Percentiles rank a stretch among this genome's conserved stretches.
Conservation (phyloP, 1,140 invertebrate species). For the Scylla paramamosain region DNA sequence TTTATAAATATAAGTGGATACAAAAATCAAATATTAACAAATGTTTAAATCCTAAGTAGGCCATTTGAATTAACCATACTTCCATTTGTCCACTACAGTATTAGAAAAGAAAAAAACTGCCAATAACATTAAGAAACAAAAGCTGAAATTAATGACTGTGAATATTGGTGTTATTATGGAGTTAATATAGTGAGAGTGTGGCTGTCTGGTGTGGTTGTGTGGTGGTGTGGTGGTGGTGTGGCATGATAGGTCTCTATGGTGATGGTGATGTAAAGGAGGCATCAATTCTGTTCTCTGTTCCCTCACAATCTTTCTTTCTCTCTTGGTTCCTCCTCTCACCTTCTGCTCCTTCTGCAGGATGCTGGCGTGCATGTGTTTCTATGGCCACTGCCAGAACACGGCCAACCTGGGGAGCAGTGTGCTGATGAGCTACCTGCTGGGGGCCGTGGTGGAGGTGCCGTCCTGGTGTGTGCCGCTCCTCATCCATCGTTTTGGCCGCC, state of each 20-base stretch:
- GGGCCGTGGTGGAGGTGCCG: slow-evolving; percentile 78
- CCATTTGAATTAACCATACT: too few relatives aligned
- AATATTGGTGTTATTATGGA: too few relatives aligned
- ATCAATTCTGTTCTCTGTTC: too few relatives aligned
- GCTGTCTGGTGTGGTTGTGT: too few relatives aligned
- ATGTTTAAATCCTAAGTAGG: too few relatives aligned
- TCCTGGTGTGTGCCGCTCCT: slow-evolving; percentile 76
- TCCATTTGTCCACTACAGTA: neutral
- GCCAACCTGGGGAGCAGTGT: slow-evolving; percentile 73
- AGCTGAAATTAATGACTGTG: neutral
- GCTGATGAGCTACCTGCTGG: slow-evolving; percentile 78
- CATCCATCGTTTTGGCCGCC: slow-evolving; percentile 75
- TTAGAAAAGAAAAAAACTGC: neutral
- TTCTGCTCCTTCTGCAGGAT: slow-evolving; percentile 71
- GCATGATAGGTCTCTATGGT: too few relatives aligned
- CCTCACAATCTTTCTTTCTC: neutral
- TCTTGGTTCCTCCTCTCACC: neutral
- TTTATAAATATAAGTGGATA: slow-evolving; percentile 22
- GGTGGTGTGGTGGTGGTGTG: too few relatives aligned
- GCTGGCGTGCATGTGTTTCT: slow-evolving; percentile 77
- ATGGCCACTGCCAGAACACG: slow-evolving; percentile 78
- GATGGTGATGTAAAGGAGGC: too few relatives aligned
- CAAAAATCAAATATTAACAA: neutral
- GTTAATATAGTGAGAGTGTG: too few relatives aligned
- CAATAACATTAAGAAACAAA: neutral